Evolutionary conservation across 2,113 vertebrate species (phyloP), one percentile per base, ranked within the genome.

Genomic region (Oncorhynchus nerka): DNA sequence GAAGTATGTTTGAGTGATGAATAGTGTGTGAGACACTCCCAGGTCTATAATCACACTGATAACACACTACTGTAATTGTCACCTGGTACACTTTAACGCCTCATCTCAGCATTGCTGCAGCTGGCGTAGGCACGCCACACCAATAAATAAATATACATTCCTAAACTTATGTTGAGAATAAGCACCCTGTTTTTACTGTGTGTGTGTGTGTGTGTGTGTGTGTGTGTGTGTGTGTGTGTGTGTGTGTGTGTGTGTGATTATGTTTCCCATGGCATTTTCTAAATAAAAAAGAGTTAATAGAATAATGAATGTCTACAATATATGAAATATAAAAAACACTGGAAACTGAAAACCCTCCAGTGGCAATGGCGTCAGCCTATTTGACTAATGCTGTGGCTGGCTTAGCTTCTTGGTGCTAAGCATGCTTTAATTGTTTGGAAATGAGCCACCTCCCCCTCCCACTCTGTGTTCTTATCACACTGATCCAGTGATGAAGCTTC

Each of bases 111-210:
- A 70, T 65, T 65, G 57, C 72, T 74, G 83, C 39, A 45, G 39
- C 85, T 90, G 89, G 92, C 88, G 80, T n/a, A 73, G 89, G 80
- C 91, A 93, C 13, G 86, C 84, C 71, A 82, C 74, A 24, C 82
- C 77, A 84, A 83, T 84, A 91, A 87, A 87, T 85, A 80, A 87
- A 87, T 85, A 80, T 69, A 74, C 89, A 92, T 91, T 89, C 88
- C 88, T 87, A 57, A 68, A 79, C 74, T 32, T 24, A 75, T 51
- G 65, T 78, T 75, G 74, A 34, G 83, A 86, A 87, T 85, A 88
- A 86, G 87, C 85, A 64, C 26, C 16, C 7, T 65, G 7, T 74
- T 87, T 83, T 80, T 77, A 39, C 32, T 74, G 34, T 30, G 71
- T 32, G 55, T 32, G 71, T 59, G 64, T 28, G 15, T 26, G n/a